Percentiles rank a stretch among this genome's conserved stretches.
Conservation (phyloP, 2,797 vertebrate genomes). For the Chelon labrosus region DNA sequence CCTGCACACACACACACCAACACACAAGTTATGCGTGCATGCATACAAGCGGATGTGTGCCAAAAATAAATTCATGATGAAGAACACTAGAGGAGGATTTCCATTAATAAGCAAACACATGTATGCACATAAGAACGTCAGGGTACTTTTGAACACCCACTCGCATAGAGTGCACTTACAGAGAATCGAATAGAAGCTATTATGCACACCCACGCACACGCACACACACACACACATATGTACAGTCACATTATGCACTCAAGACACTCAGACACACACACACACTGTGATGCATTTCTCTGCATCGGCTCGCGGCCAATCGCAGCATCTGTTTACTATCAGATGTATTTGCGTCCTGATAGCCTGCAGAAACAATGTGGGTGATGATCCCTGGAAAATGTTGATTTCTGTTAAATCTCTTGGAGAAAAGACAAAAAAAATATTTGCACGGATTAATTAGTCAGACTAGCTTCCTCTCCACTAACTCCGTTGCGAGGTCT, state of each 20-base stretch:
- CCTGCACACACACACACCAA: slow-evolving; percentile 44
- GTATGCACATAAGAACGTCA: slow-evolving; percentile 61
- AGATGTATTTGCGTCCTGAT: slow-evolving; percentile 40
- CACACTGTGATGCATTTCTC: slow-evolving; percentile 18
- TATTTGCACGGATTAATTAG: slow-evolving; percentile 63
- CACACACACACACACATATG: slow-evolving; percentile 40
- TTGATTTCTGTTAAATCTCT: slow-evolving; percentile 32
- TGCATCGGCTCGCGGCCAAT: slow-evolving; percentile 31
- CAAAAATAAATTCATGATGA: slow-evolving; percentile 60
- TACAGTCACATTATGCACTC: slow-evolving; percentile 59
- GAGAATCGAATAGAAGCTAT: slow-evolving; percentile 73
- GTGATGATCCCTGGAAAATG: slow-evolving; percentile 46
- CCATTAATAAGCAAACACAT: slow-evolving; percentile 75
- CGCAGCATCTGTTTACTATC: slow-evolving; percentile 49
- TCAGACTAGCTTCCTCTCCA: slow-evolving; percentile 34
- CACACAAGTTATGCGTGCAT: neutral
- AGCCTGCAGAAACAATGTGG: slow-evolving; percentile 50
- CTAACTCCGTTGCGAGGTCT: slow-evolving; percentile 31
- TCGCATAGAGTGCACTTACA: slow-evolving; percentile 76
- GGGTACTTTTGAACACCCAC: slow-evolving; percentile 79
- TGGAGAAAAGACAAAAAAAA: slow-evolving; percentile 30
- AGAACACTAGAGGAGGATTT: slow-evolving; percentile 62
- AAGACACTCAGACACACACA: slow-evolving; percentile 51
- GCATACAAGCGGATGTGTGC: slow-evolving; percentile 16
- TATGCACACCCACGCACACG: slow-evolving; percentile 72